Conservation (phyloP, 2,797 vertebrate genomes). For the Acrocephalus scirpaceus region DNA sequence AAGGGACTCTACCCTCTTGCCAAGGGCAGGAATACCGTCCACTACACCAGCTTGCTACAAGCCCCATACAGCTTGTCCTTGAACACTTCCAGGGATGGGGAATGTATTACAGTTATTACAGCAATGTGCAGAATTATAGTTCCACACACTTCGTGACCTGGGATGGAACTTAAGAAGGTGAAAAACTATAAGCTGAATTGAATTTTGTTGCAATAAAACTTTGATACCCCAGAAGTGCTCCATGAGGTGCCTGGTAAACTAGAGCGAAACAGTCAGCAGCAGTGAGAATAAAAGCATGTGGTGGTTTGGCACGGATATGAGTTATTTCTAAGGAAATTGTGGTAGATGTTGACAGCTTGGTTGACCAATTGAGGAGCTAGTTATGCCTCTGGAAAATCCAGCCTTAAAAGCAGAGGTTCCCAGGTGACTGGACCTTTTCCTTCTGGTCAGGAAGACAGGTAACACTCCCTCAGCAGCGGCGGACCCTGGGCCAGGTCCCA, state of each 20-base stretch:
- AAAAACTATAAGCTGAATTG: neutral
- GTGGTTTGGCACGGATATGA: too few relatives aligned
- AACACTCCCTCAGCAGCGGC: too few relatives aligned
- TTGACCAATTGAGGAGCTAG: too few relatives aligned
- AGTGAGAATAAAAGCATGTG: neutral
- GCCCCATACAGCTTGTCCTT: neutral
- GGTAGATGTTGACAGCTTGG: too few relatives aligned
- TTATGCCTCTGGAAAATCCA: too few relatives aligned
- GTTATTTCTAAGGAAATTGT: too few relatives aligned
- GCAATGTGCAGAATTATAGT: neutral
- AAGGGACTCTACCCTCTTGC: neutral
- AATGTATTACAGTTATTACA: neutral
- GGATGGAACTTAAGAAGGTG: neutral
- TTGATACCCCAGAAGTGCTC: neutral
- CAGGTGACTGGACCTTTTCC: too few relatives aligned
- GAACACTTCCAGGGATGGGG: neutral
- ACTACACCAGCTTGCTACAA: neutral
- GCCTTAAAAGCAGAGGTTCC: too few relatives aligned
- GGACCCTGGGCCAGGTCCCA: too few relatives aligned
- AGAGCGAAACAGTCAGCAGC: neutral
- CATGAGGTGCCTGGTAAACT: neutral
- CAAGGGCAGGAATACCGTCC: neutral
- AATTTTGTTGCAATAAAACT: neutral
- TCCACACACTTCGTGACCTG: neutral
- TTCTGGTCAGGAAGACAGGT: too few relatives aligned